phyloP scores from a whole-genome alignment of 2,797 vertebrate genomes.

The Champsocephalus esox region DNA sequence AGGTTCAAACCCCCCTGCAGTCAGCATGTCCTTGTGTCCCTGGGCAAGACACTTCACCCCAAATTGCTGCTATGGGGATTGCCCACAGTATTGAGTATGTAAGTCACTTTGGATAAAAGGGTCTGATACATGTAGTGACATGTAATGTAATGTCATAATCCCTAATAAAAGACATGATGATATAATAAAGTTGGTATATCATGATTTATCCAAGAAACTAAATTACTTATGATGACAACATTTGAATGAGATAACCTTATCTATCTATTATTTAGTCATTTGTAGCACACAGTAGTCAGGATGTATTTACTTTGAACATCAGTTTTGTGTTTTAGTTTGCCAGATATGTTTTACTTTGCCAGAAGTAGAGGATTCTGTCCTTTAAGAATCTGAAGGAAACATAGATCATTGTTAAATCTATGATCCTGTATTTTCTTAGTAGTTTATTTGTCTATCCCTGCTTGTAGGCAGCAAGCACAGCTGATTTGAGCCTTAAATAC shows the following conservation, averaged over 20 bases:
- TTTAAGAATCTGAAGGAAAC: not conserved
- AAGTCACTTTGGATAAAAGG: too few relatives aligned
- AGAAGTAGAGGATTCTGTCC: too few relatives aligned
- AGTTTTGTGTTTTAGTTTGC: not conserved
- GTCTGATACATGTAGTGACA: too few relatives aligned
- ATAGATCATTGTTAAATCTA: not conserved
- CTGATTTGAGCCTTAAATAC: conserved; percentile 51
- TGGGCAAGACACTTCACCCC: too few relatives aligned
- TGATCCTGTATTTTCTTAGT: not conserved
- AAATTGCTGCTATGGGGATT: too few relatives aligned
- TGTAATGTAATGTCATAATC: not conserved
- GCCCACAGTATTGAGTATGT: too few relatives aligned
- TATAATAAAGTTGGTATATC: too few relatives aligned
- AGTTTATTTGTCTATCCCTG: conserved; percentile 12
- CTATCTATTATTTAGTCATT: not conserved
- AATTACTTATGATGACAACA: not conserved
- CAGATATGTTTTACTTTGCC: too few relatives aligned
- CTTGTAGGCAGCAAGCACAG: conserved; percentile 48
- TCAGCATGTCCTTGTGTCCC: too few relatives aligned
- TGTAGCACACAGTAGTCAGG: not conserved
- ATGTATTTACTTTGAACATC: too few relatives aligned
- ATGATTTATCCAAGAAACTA: not conserved
- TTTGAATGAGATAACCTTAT: too few relatives aligned
- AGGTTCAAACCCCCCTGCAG: too few relatives aligned
- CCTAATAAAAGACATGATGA: not conserved